These are phyloP conservation scores for Aselliscus stoliczkanus DNA, from an alignment of 2,797 vertebrate species.

Conservation along the genomic window DNA sequence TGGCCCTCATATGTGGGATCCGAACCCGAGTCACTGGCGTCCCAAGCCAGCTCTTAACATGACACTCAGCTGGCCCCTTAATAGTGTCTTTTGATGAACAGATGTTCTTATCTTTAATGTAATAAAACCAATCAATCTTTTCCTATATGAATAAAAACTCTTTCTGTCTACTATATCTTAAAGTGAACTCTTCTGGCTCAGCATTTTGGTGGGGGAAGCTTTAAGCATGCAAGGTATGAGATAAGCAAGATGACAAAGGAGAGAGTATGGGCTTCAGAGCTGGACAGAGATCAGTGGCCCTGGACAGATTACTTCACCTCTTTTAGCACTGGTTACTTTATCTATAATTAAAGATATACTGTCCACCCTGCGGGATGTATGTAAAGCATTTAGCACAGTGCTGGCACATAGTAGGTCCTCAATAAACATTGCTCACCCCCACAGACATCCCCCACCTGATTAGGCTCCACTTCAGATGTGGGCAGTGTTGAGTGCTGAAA, in stretches of 20 bases:
- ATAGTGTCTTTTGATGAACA: not conserved
- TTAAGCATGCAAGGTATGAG: not conserved
- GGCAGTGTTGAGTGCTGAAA: constrained; percentile 63
- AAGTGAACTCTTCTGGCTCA: not conserved
- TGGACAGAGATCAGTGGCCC: not conserved
- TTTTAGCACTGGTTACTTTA: not conserved
- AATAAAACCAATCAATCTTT: not conserved
- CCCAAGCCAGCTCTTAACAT: too few species aligned
- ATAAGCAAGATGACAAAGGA: not conserved
- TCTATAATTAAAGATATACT: not conserved
- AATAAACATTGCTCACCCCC: not conserved
- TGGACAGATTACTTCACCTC: not conserved
- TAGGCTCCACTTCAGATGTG: constrained; percentile 51
- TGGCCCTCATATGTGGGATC: too few species aligned
- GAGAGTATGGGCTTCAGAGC: not conserved
- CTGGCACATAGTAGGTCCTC: not conserved
- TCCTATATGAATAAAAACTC: not conserved
- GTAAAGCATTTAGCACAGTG: not conserved
- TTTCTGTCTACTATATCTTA: not conserved
- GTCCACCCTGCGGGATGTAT: not conserved
- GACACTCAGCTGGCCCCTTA: too few species aligned
- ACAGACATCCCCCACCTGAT: constrained; percentile 78
- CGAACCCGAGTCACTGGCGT: too few species aligned
- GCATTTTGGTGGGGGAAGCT: not conserved
- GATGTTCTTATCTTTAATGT: not conserved